Base-by-base conservation (phyloP, 2,113 vertebrate genomes). In the Grantiella picta region DNA sequence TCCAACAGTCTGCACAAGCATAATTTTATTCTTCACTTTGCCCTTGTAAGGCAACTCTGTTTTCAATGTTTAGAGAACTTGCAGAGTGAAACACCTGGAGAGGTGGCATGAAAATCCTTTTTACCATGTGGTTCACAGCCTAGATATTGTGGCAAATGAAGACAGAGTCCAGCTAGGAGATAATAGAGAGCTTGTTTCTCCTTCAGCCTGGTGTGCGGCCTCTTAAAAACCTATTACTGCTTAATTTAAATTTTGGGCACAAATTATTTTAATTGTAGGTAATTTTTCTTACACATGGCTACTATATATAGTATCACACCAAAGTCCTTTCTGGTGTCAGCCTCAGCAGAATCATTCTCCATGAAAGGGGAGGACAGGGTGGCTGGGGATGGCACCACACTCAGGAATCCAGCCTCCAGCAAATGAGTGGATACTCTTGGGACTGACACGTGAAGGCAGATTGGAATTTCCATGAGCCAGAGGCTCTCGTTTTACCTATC, bases 31-130 rank as follows among this genome's bases (percentile, higher is more conserved):
- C 64, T 52, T 89, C 29, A 60, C 29, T 56, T 53, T 59, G n/a
- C 40, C 56, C 18, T 87, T 89, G 24, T 85, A 33, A 88, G 54
- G 31, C 15, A 61, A 10, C 16, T 80, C 35, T 38, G 8, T 56
- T 94, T 95, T 15, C 65, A 66, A 7, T 76, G 9, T 63, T 87
- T 50, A 61, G 82, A 61, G 69, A 94, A 95, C 31, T 82, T 90
- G 38, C 12, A 36, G 78, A 86, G 7, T 73, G 52, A 94, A 65
- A 57, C 10, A 83, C 40, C 73, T 61, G 36, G 21, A 75, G 10
- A 76, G 33, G 24, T 77, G 93, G 68, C 53, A 59, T 12, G 12
- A 2, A 92, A 54, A 16, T 70, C 5, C 73, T 76, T 89, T 69
- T 68, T 40, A 12, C 40, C 27, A 1, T 45, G 35, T 42, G 15